Conservation (phyloP, 1,140 invertebrate genomes). For the Pantala flavescens region DNA sequence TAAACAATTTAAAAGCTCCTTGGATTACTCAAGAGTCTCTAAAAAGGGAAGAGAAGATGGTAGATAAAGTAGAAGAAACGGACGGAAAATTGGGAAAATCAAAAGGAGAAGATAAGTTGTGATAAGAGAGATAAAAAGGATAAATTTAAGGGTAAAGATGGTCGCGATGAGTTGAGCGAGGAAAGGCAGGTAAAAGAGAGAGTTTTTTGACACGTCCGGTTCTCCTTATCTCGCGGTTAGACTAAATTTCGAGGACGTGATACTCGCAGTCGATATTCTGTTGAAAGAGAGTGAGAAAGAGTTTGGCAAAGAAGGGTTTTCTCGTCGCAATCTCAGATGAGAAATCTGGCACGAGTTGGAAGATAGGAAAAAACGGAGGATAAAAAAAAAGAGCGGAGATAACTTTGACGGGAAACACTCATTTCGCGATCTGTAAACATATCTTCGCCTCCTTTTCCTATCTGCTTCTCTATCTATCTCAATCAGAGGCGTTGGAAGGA, state of each 20-base stretch:
- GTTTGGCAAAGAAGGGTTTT: conserved; percentile 6
- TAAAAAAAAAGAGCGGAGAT: neutral
- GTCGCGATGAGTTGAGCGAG: neutral
- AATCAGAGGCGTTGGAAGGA: neutral
- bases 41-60: too few species aligned
- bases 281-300: neutral
- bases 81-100: neutral
- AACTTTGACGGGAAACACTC: neutral
- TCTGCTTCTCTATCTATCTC: neutral
- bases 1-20: too few species aligned
- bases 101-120: neutral
- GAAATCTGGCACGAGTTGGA: neutral
- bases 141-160: neutral
- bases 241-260: conserved; percentile 3
- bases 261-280: neutral
- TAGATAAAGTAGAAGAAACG: neutral
- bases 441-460: neutral
- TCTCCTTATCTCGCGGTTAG: neutral
- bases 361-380: neutral
- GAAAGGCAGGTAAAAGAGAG: neutral
- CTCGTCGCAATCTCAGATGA: neutral
- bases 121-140: neutral
- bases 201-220: neutral
- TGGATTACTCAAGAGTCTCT: too few species aligned
- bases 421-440: conserved; percentile 2